These are phyloP conservation scores for Macrochelys suwanniensis DNA, from an alignment of 2,797 vertebrate genomes.

Conservation along the genomic window DNA sequence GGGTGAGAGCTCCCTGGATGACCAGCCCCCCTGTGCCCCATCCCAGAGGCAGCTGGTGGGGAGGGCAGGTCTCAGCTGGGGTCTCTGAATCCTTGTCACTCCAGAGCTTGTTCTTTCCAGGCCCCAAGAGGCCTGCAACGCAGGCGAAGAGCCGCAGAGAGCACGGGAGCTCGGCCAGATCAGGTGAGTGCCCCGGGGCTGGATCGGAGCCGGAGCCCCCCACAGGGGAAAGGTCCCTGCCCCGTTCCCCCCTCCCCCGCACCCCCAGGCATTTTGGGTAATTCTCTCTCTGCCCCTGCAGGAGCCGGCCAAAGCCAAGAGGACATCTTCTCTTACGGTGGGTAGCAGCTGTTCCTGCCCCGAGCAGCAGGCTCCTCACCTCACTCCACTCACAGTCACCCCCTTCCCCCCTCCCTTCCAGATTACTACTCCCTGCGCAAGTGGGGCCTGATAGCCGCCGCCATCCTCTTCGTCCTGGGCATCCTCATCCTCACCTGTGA, in stretches of 20 bases:
- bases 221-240: not conserved
- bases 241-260: not conserved
- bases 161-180: not conserved
- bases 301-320: not conserved
- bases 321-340: not conserved
- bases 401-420: not conserved
- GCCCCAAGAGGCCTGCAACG: too few species aligned
- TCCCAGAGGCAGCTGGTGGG: too few species aligned
- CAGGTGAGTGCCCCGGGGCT: not conserved
- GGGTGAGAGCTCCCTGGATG: not conserved
- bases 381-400: not conserved
- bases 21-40: not conserved
- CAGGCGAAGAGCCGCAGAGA: not conserved
- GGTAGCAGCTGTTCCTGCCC: not conserved
- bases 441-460: slow-evolving; percentile 69
- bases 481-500: slow-evolving; percentile 78
- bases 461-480: slow-evolving; percentile 73
- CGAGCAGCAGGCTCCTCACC: not conserved
- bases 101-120: not conserved
- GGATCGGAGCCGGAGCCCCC: too few species aligned
- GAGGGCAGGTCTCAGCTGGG: too few species aligned
- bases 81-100: too few species aligned
- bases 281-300: not conserved
- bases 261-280: not conserved
- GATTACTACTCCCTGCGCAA: slow-evolving; percentile 64